Conservation (phyloP, 2,113 vertebrate genomes). For the Poeciliopsis retropinna region DNA sequence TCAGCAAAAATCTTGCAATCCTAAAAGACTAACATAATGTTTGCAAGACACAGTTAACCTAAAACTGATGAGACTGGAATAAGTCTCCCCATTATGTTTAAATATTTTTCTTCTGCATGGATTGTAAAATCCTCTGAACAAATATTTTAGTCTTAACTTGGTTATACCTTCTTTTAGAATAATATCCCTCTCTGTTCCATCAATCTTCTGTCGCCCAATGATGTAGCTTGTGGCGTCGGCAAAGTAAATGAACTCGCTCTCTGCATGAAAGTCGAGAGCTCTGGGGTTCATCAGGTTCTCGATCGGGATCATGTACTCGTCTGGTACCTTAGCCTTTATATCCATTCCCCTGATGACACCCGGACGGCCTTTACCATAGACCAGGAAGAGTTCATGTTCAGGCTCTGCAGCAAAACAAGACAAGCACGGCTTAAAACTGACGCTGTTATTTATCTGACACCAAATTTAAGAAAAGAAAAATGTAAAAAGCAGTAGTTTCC, state of each 20-base stretch:
- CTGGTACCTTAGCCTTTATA: slow-evolving; percentile 93
- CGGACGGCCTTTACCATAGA: slow-evolving; percentile 95
- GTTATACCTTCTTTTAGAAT: slow-evolving; percentile 91
- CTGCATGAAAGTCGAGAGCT: slow-evolving; percentile 93
- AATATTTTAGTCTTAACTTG: background rate
- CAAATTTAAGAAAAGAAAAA: background rate
- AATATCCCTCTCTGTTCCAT: slow-evolving; percentile 91
- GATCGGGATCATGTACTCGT: slow-evolving; percentile 98
- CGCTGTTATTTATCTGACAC: background rate
- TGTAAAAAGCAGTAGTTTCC: background rate
- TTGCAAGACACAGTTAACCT: background rate
- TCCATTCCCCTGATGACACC: slow-evolving; percentile 97
- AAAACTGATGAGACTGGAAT: background rate
- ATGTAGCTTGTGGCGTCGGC: slow-evolving; percentile 95
- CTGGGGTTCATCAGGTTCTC: slow-evolving; percentile 97
- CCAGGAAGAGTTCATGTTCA: slow-evolving; percentile 93
- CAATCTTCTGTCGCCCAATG: slow-evolving; percentile 96
- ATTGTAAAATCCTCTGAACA: background rate
- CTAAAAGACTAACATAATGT: background rate
- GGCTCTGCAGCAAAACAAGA: slow-evolving; percentile 82
- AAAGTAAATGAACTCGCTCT: slow-evolving; percentile 96
- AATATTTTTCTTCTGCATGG: background rate
- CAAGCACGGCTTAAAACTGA: background rate
- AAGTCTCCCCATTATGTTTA: background rate
- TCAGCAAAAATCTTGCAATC: background rate